A percentile compares a stretch with the other conserved stretches of the same genome.
phyloP scores from a whole-genome alignment of 2,113 vertebrate genomes.

The Nycticebus coucang region DNA sequence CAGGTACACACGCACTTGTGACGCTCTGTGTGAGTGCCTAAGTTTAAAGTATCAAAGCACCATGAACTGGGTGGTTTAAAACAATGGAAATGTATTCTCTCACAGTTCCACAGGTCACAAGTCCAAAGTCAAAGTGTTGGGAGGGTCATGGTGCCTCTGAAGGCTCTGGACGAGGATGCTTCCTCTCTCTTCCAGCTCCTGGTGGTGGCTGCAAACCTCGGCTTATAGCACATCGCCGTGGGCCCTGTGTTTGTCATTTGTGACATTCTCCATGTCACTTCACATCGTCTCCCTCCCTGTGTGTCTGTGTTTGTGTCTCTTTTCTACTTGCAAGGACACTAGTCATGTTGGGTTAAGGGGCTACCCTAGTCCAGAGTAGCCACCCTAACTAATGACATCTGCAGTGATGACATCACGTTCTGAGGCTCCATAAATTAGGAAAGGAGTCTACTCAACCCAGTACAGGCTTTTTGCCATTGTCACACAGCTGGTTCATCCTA shows the following conservation, averaged over 20 bases:
- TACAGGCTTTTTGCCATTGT: neutral
- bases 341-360: neutral
- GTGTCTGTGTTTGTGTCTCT: neutral
- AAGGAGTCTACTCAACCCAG: neutral
- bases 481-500: neutral
- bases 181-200: neutral
- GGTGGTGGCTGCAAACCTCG: neutral
- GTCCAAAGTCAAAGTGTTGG: neutral
- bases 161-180: neutral
- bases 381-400: neutral
- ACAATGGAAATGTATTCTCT: neutral
- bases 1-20: neutral
- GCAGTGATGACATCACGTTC: neutral
- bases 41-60: neutral
- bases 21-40: neutral
- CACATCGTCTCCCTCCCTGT: neutral
- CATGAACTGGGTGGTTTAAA: neutral
- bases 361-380: neutral
- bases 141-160: neutral
- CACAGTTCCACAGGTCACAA: neutral
- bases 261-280: rapidly evolving
- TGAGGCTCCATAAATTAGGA: neutral
- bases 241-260: neutral
- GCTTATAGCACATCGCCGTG: neutral
- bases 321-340: neutral